Conservation (phyloP, 2,888 invertebrate species). For the Troides helena region DNA sequence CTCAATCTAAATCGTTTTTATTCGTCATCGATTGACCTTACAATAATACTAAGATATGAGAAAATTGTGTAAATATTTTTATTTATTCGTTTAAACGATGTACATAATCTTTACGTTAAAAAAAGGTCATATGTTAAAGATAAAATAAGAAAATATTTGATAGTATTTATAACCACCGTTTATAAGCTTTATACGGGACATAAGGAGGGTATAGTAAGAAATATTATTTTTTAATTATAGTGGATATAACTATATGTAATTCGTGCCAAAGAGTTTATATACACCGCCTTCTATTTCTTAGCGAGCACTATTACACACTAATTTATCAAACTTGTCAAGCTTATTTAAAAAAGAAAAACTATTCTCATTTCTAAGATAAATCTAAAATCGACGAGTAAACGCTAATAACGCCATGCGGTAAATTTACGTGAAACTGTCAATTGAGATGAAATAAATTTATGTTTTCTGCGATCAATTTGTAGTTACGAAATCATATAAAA, state of each 20-base stretch:
- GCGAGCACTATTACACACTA: not conserved
- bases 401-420: too few species aligned
- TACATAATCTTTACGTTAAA: not conserved
- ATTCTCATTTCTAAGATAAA: too few species aligned
- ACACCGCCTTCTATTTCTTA: not conserved
- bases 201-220: not conserved
- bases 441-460: too few species aligned
- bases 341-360: too few species aligned
- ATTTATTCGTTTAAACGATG: not conserved
- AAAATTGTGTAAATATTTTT: not conserved
- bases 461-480: not conserved
- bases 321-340: too few species aligned
- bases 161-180: not conserved
- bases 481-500: not conserved
- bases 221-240: too few species aligned
- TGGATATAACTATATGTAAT: not conserved
- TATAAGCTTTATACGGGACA: not conserved
- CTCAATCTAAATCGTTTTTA: constrained; percentile 9
- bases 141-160: not conserved
- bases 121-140: not conserved
- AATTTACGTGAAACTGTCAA: too few species aligned
- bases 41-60: constrained; percentile 2
- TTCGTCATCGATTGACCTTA: constrained; percentile 8
- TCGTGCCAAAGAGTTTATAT: not conserved
- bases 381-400: too few species aligned